Conservation (phyloP, 2,797 vertebrate species). For the Anomalospiza imberbis region DNA sequence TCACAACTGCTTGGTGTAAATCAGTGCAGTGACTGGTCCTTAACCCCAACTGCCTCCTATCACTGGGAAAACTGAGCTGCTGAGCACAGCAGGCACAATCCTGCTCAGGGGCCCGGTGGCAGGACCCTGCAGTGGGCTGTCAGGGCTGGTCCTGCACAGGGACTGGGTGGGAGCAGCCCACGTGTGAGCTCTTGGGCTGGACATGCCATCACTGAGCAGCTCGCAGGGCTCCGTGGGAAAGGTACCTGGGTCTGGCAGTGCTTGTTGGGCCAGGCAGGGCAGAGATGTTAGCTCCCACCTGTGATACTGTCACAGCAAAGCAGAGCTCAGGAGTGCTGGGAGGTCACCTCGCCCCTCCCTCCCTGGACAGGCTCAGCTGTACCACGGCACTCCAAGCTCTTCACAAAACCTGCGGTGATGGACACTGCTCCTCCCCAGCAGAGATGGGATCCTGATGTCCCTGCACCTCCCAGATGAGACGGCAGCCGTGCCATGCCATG, state of each 20-base stretch:
- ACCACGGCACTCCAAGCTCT: neutral
- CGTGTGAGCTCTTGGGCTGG: neutral
- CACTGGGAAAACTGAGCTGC: neutral
- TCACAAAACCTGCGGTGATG: rapidly evolving
- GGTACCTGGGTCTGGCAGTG: rapidly evolving
- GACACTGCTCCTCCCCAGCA: rapidly evolving
- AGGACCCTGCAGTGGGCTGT: neutral
- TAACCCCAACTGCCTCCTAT: rapidly evolving
- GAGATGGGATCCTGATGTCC: rapidly evolving
- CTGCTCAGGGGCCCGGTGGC: neutral
- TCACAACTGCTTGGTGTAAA: rapidly evolving
- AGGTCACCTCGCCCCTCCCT: neutral
- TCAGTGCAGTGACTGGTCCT: neutral
- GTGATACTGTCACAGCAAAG: rapidly evolving
- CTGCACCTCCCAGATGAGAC: neutral
- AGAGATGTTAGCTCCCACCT: neutral
- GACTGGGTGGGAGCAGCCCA: neutral
- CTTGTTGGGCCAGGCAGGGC: rapidly evolving
- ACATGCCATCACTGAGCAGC: rapidly evolving
- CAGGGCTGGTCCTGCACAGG: neutral
- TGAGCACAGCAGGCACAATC: neutral
- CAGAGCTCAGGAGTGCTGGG: neutral
- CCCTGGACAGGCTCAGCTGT: neutral
- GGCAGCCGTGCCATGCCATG: rapidly evolving
- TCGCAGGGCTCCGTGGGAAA: rapidly evolving